Evolutionary conservation across 2,113 vertebrate genomes (phyloP).

Genomic region (Hippocampus mohnikei): DNA sequence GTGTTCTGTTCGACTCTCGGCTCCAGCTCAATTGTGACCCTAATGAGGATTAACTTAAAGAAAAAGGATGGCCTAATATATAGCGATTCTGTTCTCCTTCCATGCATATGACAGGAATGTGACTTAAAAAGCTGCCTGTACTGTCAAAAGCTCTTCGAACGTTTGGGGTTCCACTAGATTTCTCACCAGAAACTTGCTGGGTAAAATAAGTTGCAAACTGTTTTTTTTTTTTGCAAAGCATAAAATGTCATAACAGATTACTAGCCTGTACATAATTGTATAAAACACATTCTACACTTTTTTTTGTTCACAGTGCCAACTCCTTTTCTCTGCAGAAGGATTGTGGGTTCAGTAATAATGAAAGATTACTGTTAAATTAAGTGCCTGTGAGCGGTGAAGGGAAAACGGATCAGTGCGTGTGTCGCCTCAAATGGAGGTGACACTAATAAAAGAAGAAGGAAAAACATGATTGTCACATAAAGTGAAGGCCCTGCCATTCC

Average conservation of each 20-base stretch:
- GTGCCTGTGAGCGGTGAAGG: constrained; percentile 42
- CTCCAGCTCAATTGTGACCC: too few species aligned
- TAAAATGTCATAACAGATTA: constrained; percentile 21
- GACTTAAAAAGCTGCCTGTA: too few species aligned
- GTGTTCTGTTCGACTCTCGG: too few species aligned
- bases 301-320: constrained; percentile 62
- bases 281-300: constrained; percentile 59
- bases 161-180: not conserved
- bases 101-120: too few species aligned
- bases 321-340: constrained; percentile 31
- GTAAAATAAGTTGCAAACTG: not conserved
- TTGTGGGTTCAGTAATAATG: constrained; percentile 15
- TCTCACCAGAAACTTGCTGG: not conserved
- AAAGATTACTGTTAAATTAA: constrained; percentile 38
- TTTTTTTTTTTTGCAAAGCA: not conserved
- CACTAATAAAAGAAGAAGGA: constrained; percentile 9
- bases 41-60: too few species aligned
- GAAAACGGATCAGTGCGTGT: constrained; percentile 55
- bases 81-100: too few species aligned
- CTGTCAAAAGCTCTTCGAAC: not conserved
- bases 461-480: constrained; percentile 57
- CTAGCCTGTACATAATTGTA: constrained; percentile 42
- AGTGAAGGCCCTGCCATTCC: constrained; percentile 11
- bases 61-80: too few species aligned
- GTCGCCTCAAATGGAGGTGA: constrained; percentile 29